phyloP scores from a whole-genome alignment of 2,888 invertebrate species.

The Ormyrus thymus region DNA sequence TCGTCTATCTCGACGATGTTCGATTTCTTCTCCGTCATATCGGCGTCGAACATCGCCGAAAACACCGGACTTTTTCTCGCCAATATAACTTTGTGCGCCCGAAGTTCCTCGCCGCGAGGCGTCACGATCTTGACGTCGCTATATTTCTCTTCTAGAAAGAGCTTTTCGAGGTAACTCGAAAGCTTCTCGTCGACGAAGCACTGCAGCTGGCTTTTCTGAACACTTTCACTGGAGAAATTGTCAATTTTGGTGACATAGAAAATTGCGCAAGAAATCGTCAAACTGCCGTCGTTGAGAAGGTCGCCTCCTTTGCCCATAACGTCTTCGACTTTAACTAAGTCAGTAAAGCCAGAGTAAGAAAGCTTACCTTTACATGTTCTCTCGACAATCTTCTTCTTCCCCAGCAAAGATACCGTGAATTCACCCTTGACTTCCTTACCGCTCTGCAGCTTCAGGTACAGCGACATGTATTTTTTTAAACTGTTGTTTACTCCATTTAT shows the following conservation, averaged over 20 bases:
- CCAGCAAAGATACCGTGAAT: neutral
- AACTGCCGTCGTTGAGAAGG: neutral
- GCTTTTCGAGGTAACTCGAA: neutral
- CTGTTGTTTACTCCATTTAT: slow-evolving; percentile 2
- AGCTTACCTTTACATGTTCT: neutral
- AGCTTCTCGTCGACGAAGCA: neutral
- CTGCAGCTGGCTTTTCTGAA: no score
- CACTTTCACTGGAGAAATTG: neutral
- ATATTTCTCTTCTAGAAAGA: slow-evolving; percentile 21
- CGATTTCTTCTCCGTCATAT: no score
- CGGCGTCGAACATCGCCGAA: no score
- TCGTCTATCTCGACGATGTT: no score
- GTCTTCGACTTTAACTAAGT: slow-evolving; percentile 1
- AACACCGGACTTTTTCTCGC: no score
- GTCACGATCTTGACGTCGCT: slow-evolving; percentile 26
- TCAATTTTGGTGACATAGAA: neutral
- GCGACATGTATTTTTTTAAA: slow-evolving; percentile 22
- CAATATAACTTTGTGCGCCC: neutral
- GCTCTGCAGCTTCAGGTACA: slow-evolving; percentile 14
- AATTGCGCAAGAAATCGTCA: slow-evolving; percentile 27
- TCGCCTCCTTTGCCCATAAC: neutral
- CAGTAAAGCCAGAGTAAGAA: slow-evolving; percentile 24
- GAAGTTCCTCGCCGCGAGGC: neutral
- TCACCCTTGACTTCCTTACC: neutral
- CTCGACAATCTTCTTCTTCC: slow-evolving; percentile 1